Base-by-base conservation (phyloP, 2,797 vertebrate genomes). In the Chromobotia macracanthus region DNA sequence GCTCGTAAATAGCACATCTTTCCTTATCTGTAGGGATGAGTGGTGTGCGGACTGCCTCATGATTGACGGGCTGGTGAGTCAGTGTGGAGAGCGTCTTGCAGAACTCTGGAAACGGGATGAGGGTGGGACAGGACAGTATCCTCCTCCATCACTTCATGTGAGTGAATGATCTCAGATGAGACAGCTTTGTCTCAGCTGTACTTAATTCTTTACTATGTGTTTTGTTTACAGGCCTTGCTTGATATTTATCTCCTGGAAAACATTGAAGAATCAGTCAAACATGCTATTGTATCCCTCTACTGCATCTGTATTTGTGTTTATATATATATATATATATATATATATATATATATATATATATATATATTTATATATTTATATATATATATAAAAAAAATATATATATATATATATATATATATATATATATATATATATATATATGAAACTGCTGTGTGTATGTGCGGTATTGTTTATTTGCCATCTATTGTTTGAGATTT, bases 211-310 rank as follows among this genome's bases (percentile, higher is more conserved):
- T 0, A 31, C 31, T 31, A 3, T 31, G 60, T 15, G 46, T 60
- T 74, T 25, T 55, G 0, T 0, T 21, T 81, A 60, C 85, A 99
- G 97, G 97, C 96, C 3, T 89, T 99, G 83, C 93, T 99, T 86
- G 97, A 99, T 85, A 91, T 98, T 74, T 99, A 98, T 85, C 94
- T 99, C 7, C 89, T 98, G 73, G 96, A 98, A 83, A 92, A 90
- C 78, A 83, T 96, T 74, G 93, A 95, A 71, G 96, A 97, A 90
- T 88, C 92, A 41, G 84, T 89, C 85, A 99, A 99, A 82, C 95
- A 99, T 87, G 94, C 95, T 23, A 92, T 97, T 87, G 97, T 98
- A 99, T 99, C 97, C 95, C 97, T 93, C 65, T 46, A 46, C 3
- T 72, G 5, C 1, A 53, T 53, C 2, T 3, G 28, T 61, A 16